Percentiles rank a stretch among this genome's conserved stretches.
Evolutionary conservation across 1,140 invertebrate species (phyloP).

Genomic region (Alviniconcha marisindica): DNA sequence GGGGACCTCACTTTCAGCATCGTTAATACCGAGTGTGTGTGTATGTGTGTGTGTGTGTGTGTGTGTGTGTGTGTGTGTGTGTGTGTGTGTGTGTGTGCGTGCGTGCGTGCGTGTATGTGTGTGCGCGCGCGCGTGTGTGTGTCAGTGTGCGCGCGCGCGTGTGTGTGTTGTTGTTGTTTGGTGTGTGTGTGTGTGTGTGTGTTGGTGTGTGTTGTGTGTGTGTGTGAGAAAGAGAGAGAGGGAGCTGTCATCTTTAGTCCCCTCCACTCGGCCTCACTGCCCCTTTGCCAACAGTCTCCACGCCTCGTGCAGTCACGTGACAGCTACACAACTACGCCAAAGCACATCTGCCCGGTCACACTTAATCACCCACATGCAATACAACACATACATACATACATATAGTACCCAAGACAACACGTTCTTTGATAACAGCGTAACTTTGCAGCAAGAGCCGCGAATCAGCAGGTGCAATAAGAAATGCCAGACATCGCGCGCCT

Average conservation of each 20-base stretch:
- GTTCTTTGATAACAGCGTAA: no score
- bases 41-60: background rate
- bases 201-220: slow-evolving; percentile 17
- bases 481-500: no score
- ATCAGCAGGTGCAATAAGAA: no score
- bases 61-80: slow-evolving; percentile 16
- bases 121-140: background rate
- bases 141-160: background rate
- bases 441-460: no score
- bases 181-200: background rate
- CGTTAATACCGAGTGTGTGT: no score
- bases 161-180: background rate
- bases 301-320: background rate
- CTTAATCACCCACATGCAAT: background rate
- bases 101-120: background rate
- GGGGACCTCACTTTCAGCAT: no score
- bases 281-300: background rate
- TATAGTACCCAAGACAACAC: no score
- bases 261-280: background rate
- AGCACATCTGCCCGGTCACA: background rate
- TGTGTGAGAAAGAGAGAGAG: no score
- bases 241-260: no score
- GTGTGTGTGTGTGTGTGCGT: slow-evolving; percentile 20
- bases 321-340: no score
- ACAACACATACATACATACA: no score